Conservation (phyloP, 2,113 vertebrate genomes). For the Mus musculus region GRCm39 chr10:54182001-54182500, state of each 20-base stretch:
- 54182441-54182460: constrained; percentile 72
- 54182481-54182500: constrained; percentile 42
- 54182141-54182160: constrained; percentile 61
- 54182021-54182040: constrained; percentile 20
- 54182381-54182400: constrained; percentile 67
- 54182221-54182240: constrained; percentile 62
- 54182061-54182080: constrained; percentile 44
- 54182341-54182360: constrained; percentile 73
- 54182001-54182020: constrained; percentile 38
- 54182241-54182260: constrained; percentile 61
- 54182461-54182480: constrained; percentile 45
- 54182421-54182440: constrained; percentile 72
- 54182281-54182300: constrained; percentile 58
- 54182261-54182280: constrained; percentile 14
- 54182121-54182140: constrained; percentile 57
- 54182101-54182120: constrained; percentile 11
- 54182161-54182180: constrained; percentile 67
- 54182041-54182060: constrained; percentile 13
- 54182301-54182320: constrained; percentile 68
- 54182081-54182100: constrained; percentile 43
- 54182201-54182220: constrained; percentile 14
- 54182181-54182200: constrained; percentile 66
- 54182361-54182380: constrained; percentile 73
- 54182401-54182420: constrained; percentile 69
- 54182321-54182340: constrained; percentile 65